Evolutionary conservation across 2,797 vertebrate species (phyloP).

Genomic region (Ctenopoma kingsleyae): DNA sequence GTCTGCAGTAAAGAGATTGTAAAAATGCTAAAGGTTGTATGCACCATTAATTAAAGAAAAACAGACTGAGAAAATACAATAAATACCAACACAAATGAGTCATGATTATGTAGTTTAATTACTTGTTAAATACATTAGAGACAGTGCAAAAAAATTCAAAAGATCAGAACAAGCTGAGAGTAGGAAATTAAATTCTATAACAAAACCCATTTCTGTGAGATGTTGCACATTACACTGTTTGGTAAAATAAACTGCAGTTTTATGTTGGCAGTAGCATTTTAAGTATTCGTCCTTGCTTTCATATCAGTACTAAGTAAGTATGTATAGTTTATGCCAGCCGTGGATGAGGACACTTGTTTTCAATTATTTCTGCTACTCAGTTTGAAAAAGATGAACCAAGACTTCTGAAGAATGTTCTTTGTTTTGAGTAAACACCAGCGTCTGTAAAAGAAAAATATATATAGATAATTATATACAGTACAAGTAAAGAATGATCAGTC

Average conservation of each 20-base stretch:
- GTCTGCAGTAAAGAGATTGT: too few species aligned
- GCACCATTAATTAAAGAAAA: background rate
- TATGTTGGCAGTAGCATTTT: background rate
- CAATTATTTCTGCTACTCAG: background rate
- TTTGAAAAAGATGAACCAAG: background rate
- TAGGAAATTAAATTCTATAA: background rate
- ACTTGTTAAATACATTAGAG: background rate
- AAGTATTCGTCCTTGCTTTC: too few species aligned
- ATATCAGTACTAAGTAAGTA: background rate
- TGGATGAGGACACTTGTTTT: background rate
- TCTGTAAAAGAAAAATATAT: background rate
- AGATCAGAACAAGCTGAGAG: background rate
- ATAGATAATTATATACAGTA: too few species aligned
- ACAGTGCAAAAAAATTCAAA: background rate
- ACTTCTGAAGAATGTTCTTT: background rate
- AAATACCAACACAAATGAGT: background rate
- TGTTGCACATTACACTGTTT: background rate
- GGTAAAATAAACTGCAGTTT: background rate
- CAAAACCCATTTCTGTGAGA: background rate
- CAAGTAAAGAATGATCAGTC: too few species aligned
- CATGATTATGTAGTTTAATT: background rate
- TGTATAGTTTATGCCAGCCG: background rate
- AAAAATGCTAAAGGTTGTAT: too few species aligned
- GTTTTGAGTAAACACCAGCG: background rate
- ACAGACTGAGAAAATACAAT: background rate